phyloP scores from a whole-genome alignment of 1,140 invertebrate genomes.

The Aphis craccivora region DNA sequence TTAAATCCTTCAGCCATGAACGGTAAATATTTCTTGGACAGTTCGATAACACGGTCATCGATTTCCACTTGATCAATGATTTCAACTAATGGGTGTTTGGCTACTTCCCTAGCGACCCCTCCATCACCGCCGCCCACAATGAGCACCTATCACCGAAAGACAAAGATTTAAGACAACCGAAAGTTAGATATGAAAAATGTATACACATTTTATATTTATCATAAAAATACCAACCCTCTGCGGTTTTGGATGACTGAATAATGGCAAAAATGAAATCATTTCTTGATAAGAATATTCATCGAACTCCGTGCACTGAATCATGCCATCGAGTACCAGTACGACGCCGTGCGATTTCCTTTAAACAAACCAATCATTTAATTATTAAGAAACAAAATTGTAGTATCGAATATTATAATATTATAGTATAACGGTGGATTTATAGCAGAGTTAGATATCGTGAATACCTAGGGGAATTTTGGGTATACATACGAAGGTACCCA shows the following conservation, averaged over 20 bases:
- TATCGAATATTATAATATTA: not conserved
- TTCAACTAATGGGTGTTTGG: slow-evolving; percentile 90
- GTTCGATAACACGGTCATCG: slow-evolving; percentile 88
- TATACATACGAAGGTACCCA: not conserved
- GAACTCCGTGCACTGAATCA: slow-evolving; percentile 94
- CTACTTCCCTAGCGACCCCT: slow-evolving; percentile 92
- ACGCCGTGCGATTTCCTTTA: slow-evolving; percentile 84
- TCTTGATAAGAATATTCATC: slow-evolving; percentile 99
- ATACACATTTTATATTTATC: not conserved
- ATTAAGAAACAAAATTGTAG: not conserved
- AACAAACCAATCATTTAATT: slow-evolving; percentile 52
- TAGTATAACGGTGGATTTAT: not conserved
- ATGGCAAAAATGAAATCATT: slow-evolving; percentile 94
- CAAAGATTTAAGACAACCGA: not conserved
- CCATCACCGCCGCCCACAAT: slow-evolving; percentile 98
- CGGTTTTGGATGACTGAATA: slow-evolving; percentile 90
- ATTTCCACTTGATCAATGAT: slow-evolving; percentile 94
- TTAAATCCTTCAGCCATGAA: slow-evolving; percentile 88
- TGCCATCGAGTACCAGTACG: slow-evolving; percentile 91
- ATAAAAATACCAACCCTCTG: slow-evolving; percentile 73
- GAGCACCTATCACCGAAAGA: slow-evolving; percentile 70
- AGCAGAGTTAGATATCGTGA: not conserved
- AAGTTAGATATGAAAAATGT: not conserved
- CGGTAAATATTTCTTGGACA: slow-evolving; percentile 89
- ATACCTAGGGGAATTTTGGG: too few relatives aligned